These are phyloP conservation scores for Solea solea DNA, from an alignment of 2,113 vertebrate species.

Conservation along the genomic window DNA sequence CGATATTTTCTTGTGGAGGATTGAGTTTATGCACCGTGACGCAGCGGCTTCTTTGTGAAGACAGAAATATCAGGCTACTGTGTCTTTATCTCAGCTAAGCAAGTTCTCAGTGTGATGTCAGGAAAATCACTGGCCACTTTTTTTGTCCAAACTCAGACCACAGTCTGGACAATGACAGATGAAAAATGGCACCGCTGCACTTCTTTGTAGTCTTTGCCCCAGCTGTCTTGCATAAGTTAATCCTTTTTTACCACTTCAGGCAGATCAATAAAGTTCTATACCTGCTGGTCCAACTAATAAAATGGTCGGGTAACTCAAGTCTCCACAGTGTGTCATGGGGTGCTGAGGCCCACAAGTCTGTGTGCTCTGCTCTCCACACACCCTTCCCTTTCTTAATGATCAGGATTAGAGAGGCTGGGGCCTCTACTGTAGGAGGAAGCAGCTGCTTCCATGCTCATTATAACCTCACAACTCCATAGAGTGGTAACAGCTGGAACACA, in stretches of 20 bases:
- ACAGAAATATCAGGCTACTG: conserved; percentile 33
- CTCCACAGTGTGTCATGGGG: conserved; percentile 62
- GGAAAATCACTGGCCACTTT: not conserved
- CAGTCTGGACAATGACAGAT: conserved; percentile 23
- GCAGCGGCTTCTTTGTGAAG: conserved; percentile 31
- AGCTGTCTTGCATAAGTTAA: conserved; percentile 67
- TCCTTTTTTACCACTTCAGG: conserved; percentile 68
- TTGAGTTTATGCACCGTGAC: conserved; percentile 60
- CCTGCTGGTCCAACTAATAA: conserved; percentile 69
- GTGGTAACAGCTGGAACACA: conserved; percentile 81
- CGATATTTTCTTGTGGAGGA: conserved; percentile 73
- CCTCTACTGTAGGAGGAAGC: conserved; percentile 82
- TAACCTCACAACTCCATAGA: conserved; percentile 76
- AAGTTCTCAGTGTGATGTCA: conserved; percentile 11
- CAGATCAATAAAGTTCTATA: conserved; percentile 71
- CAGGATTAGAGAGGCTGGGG: conserved; percentile 79
- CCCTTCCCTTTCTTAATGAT: conserved; percentile 81
- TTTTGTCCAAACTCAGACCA: conserved; percentile 24
- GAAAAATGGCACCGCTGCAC: conserved; percentile 31
- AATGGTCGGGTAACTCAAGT: conserved; percentile 72
- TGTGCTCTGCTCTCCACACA: conserved; percentile 51
- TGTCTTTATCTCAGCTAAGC: conserved; percentile 43
- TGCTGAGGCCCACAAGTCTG: conserved; percentile 66
- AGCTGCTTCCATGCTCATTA: conserved; percentile 83
- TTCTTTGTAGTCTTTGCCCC: conserved; percentile 52